A percentile compares a stretch with the other conserved stretches of the same genome.
These are phyloP conservation scores for Chiridota heheva DNA, from an alignment of 35 echinoderm and acorn worm genomes.

Conservation along the genomic window DNA sequence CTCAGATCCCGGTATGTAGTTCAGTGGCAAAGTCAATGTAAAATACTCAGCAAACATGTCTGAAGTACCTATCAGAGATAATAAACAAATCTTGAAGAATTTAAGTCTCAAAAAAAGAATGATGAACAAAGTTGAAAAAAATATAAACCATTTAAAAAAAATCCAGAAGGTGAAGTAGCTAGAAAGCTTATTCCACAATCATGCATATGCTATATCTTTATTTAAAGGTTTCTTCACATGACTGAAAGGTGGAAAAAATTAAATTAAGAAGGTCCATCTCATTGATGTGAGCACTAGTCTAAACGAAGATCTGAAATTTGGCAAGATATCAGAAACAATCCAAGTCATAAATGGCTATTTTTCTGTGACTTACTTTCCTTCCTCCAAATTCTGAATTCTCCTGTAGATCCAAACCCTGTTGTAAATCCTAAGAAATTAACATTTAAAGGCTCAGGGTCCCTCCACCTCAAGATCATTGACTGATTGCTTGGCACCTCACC, in stretches of 20 bases:
- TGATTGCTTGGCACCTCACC: constrained; percentile 73
- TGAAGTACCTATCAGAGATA: constrained; percentile 54
- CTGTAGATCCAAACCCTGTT: constrained; percentile 88
- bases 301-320: too few relatives aligned
- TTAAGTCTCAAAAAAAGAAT: neutral
- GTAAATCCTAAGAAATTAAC: constrained; percentile 86
- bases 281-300: too few relatives aligned
- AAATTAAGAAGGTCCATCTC: too few relatives aligned
- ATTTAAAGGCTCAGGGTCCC: constrained; percentile 17
- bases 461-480: constrained; percentile 80
- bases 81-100: neutral
- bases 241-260: too few relatives aligned
- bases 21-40: constrained; percentile 71
- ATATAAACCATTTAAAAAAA: too few relatives aligned
- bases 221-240: too few relatives aligned
- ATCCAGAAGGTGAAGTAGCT: too few relatives aligned
- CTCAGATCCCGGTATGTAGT: constrained; percentile 91
- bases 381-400: constrained; percentile 98
- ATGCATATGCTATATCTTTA: too few relatives aligned
- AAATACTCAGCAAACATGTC: constrained; percentile 82
- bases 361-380: constrained; percentile 77
- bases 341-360: neutral
- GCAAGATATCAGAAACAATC: neutral
- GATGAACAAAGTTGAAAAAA: too few relatives aligned
- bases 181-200: too few relatives aligned